Evolutionary conservation across 2,888 invertebrate genomes (phyloP), one percentile per base, ranked within the genome.

Genomic region (Ornithoptera alexandrae): DNA sequence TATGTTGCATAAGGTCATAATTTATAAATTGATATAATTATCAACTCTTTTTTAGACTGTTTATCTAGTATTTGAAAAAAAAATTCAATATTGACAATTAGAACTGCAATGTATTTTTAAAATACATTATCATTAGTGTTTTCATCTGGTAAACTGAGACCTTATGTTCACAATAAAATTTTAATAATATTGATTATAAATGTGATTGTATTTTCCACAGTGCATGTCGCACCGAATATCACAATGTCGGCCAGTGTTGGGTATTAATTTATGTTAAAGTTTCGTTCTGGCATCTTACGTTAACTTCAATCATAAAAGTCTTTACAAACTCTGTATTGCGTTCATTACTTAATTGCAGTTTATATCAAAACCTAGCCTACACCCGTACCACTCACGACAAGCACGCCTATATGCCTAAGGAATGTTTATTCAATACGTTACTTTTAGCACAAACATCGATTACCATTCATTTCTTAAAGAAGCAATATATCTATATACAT

Each of bases 191-290:
- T 74, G 74, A 70, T 64, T 56, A 50, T 79, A 78, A 80, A 79
- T 79, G 76, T 80, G 75, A 77, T 77, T 80, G 80, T 81, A 81
- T 82, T 79, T 81, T 84, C 82, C 87, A 87, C 90, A 86, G 90
- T 88, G 91, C 91, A 92, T 91, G 91, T 89, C 79, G 88, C 91
- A 90, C 90, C 85, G 81, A 86, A 81, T 82, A 81, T 85, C 87
- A 90, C 89, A 81, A 82, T 84, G 80, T 84, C 84, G 84, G 85
- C 85, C 82, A 85, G 81, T 84, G 80, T 84, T 86, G 80, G 81
- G 79, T 84, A 74, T 83, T 80, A 79, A 81, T 82, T 82, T 85
- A 81, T 85, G 81, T 85, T 85, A 76, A 76, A 71, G 77, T 80
- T 82, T 79, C 62, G 53, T 58, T 81, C 77, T 79, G 73, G 71